Evolutionary conservation across 1,140 invertebrate genomes (phyloP).

Genomic region (Bilobella aurantiaca): DNA sequence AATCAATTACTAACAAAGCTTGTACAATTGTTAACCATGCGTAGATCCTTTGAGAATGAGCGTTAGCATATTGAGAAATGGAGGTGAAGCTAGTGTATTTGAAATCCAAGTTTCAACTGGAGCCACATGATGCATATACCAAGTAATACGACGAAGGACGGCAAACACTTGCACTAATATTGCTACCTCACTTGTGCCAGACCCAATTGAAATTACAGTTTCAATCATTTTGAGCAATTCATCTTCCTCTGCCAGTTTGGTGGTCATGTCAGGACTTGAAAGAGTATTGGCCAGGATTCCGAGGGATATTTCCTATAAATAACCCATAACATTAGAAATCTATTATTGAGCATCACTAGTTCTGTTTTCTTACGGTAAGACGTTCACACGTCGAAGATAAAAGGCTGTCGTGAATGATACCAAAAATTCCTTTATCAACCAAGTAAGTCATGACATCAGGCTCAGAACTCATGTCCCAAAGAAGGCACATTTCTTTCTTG

Average conservation of each 20-base stretch:
- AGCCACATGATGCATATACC: conserved; percentile 19
- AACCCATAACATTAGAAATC: conserved; percentile 7
- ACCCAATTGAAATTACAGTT: neutral
- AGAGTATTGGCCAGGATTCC: conserved; percentile 31
- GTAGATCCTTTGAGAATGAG: neutral
- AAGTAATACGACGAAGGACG: conserved; percentile 21
- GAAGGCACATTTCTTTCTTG: conserved; percentile 23
- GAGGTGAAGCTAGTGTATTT: neutral
- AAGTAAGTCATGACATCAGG: conserved; percentile 28
- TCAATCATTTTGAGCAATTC: conserved; percentile 19
- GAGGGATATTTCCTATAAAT: conserved; percentile 29
- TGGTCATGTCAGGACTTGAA: conserved; percentile 19
- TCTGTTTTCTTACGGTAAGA: conserved; percentile 11
- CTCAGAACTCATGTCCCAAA: conserved; percentile 34
- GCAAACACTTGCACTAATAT: conserved; percentile 27
- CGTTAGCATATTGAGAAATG: neutral
- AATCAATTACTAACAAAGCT: neutral
- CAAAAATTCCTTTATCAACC: conserved; percentile 21
- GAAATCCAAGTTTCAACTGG: conserved; percentile 18
- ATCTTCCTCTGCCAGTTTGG: conserved; percentile 21
- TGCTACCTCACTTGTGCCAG: conserved; percentile 12
- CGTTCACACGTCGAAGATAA: conserved; percentile 8
- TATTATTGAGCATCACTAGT: neutral
- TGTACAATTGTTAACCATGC: neutral
- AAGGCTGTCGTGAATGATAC: conserved; percentile 25